Conservation (phyloP, 2,888 invertebrate genomes). For the Odontomyia ornata region DNA sequence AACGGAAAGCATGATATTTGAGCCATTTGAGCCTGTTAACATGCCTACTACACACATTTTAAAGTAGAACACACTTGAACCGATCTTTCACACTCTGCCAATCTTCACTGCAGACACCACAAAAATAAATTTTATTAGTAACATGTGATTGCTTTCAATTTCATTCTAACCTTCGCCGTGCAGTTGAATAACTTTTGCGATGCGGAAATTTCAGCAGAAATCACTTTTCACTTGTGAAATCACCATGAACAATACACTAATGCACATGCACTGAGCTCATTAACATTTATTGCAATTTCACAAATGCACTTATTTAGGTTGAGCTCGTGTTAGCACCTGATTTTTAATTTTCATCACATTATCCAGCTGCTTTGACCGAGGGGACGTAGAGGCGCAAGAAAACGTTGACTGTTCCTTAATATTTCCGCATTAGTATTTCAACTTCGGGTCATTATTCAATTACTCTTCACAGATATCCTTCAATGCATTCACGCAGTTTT, state of each 20-base stretch:
- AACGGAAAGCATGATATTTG: slow-evolving; percentile 17
- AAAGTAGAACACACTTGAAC: slow-evolving; percentile 29
- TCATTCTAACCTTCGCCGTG: slow-evolving; percentile 15
- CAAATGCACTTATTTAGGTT: slow-evolving; percentile 14
- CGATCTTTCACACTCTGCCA: neutral
- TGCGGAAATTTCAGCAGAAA: neutral
- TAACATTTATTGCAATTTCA: slow-evolving; percentile 22
- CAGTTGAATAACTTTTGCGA: slow-evolving; percentile 21
- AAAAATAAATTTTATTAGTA: neutral
- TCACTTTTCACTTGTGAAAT: slow-evolving; percentile 24
- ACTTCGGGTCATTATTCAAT: neutral
- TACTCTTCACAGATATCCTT: neutral
- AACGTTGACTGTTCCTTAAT: slow-evolving; percentile 1
- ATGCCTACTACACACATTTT: neutral
- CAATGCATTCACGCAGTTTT: neutral
- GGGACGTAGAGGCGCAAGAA: neutral
- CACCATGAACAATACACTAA: neutral
- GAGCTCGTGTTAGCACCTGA: slow-evolving; percentile 22
- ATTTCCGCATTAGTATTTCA: slow-evolving; percentile 7
- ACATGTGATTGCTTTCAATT: slow-evolving; percentile 26
- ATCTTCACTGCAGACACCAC: slow-evolving; percentile 13
- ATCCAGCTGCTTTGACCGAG: neutral
- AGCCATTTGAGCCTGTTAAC: slow-evolving; percentile 31
- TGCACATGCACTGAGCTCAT: neutral
- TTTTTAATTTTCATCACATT: neutral